These are phyloP conservation scores for Oxygymnocypris stewartii DNA, from an alignment of 2,113 vertebrate genomes.

Conservation along the genomic window DNA sequence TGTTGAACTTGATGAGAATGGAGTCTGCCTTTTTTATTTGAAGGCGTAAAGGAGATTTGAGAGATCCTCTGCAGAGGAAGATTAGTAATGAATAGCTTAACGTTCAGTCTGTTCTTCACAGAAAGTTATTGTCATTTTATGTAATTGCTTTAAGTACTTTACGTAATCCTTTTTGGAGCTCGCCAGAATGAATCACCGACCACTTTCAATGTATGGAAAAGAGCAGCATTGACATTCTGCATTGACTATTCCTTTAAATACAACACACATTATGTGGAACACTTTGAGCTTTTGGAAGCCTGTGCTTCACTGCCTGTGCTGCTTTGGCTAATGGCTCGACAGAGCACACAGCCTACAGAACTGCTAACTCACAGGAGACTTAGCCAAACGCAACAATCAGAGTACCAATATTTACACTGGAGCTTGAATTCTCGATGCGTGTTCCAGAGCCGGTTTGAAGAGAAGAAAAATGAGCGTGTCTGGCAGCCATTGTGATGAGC, in stretches of 20 bases:
- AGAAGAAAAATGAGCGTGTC: conserved; percentile 40
- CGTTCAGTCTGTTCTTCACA: neutral
- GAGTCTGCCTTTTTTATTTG: neutral
- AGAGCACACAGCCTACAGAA: conserved; percentile 41
- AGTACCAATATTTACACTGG: conserved; percentile 72
- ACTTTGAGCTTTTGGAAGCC: neutral
- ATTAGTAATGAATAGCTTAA: conserved; percentile 8
- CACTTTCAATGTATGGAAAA: neutral
- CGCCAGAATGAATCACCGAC: neutral
- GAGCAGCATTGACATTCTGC: neutral
- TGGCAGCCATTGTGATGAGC: conserved; percentile 29
- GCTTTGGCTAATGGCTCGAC: neutral
- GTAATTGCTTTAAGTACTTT: neutral
- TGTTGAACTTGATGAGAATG: neutral
- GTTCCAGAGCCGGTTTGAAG: conserved; percentile 18
- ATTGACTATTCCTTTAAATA: neutral
- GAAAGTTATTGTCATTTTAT: neutral
- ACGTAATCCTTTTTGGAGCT: neutral
- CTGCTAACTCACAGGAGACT: conserved; percentile 68
- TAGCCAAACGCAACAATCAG: conserved; percentile 65
- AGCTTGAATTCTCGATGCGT: conserved; percentile 53
- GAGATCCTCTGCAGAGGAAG: neutral
- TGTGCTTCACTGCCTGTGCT: neutral
- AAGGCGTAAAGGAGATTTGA: neutral
- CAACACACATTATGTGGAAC: neutral